Evolutionary conservation across 2,888 invertebrate species (phyloP).

Genomic region (Pristionchus japonicus): DNA sequence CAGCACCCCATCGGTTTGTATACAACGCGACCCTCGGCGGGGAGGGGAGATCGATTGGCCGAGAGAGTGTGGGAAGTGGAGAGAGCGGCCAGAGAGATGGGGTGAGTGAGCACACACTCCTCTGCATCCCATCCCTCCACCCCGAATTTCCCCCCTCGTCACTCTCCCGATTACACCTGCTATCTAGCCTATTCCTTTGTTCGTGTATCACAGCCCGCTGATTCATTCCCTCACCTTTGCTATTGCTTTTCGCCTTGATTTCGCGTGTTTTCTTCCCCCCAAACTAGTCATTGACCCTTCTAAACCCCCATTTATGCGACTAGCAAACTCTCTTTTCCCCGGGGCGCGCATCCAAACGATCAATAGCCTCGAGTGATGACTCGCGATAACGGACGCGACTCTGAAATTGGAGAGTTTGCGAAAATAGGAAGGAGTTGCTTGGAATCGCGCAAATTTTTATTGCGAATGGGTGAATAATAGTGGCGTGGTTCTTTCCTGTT

Average conservation of each 20-base stretch:
- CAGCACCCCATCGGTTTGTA: slow-evolving; percentile 15
- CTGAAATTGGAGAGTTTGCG: too few relatives aligned
- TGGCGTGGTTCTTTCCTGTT: too few relatives aligned
- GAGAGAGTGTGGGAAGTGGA: neutral
- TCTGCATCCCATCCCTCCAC: slow-evolving; percentile 29
- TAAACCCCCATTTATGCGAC: too few relatives aligned
- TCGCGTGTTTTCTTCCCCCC: neutral
- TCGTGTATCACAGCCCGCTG: neutral
- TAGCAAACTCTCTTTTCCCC: neutral
- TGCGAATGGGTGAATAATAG: too few relatives aligned
- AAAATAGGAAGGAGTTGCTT: too few relatives aligned
- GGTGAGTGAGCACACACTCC: slow-evolving; percentile 6
- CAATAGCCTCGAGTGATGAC: neutral
- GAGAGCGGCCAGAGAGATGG: slow-evolving; percentile 11
- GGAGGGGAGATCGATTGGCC: slow-evolving; percentile 12
- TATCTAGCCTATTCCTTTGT: neutral
- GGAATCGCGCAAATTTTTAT: too few relatives aligned
- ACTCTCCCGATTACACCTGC: neutral
- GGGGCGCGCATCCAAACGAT: neutral
- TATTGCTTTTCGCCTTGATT: neutral
- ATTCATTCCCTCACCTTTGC: neutral
- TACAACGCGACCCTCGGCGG: slow-evolving; percentile 39
- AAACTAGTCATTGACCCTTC: neutral
- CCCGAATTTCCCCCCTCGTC: slow-evolving; percentile 5
- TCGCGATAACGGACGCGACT: neutral